Percentiles rank a stretch among this genome's conserved stretches.
phyloP scores from a whole-genome alignment of 2,888 invertebrate species.

The Metalampra italica region DNA sequence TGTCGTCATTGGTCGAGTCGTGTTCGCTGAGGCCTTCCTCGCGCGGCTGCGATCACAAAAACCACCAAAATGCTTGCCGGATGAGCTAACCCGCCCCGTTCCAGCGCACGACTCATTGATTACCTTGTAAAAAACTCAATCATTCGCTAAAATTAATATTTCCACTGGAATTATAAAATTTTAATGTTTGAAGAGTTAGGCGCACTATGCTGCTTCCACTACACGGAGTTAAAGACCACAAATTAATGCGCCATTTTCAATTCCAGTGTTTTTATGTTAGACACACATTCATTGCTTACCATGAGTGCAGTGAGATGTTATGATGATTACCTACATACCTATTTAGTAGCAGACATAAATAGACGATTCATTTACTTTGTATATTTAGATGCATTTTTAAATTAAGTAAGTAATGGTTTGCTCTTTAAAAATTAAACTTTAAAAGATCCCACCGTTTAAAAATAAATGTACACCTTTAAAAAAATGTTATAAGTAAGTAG shows the following conservation, averaged over 20 bases:
- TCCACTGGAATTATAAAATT: slow-evolving; percentile 49
- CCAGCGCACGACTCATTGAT: slow-evolving; percentile 71
- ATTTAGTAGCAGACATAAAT: no score
- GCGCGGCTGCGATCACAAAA: slow-evolving; percentile 60
- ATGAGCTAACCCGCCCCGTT: slow-evolving; percentile 74
- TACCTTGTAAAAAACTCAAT: slow-evolving; percentile 71
- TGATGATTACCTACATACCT: no score
- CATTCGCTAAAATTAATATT: slow-evolving; percentile 64
- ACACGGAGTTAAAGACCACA: slow-evolving; percentile 17
- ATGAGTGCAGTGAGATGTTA: no score
- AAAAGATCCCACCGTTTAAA: no score
- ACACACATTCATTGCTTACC: no score
- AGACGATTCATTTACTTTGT: no score
- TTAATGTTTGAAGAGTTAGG: slow-evolving; percentile 15
- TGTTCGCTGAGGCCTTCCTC: slow-evolving; percentile 69
- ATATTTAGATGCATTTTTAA: no score
- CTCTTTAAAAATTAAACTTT: no score
- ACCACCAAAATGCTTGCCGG: slow-evolving; percentile 71
- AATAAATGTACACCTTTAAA: no score
- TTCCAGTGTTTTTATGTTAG: not conserved
- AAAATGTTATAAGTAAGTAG: no score
- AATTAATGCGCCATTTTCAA: slow-evolving; percentile 1
- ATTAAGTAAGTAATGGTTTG: no score
- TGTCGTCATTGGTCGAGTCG: slow-evolving; percentile 69
- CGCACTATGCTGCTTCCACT: not conserved